A percentile compares a stretch with the other conserved stretches of the same genome.
These are phyloP conservation scores for Pristiophorus japonicus DNA, from an alignment of 2,113 vertebrate species.

Conservation along the genomic window DNA sequence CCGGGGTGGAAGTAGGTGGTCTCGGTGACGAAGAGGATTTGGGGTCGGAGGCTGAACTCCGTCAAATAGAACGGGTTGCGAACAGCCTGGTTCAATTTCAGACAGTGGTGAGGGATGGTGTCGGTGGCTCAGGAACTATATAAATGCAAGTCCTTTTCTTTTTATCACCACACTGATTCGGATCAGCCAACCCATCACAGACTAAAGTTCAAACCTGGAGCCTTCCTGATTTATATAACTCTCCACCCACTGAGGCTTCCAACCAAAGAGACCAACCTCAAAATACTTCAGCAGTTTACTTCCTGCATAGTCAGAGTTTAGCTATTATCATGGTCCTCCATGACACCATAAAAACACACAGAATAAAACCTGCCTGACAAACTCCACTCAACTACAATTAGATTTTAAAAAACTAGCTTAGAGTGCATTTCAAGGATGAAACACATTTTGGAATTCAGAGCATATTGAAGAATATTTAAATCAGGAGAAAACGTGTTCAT, in stretches of 20 bases:
- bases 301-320: neutral
- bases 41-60: no score
- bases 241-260: neutral
- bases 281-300: neutral
- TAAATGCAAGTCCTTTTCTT: neutral
- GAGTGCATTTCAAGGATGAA: no score
- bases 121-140: neutral
- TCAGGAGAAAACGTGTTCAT: neutral
- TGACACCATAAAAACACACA: no score
- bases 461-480: neutral
- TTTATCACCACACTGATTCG: neutral
- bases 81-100: no score
- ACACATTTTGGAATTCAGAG: no score
- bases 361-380: neutral
- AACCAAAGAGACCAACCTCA: neutral
- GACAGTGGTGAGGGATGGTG: no score
- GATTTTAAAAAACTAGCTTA: no score
- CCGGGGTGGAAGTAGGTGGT: no score
- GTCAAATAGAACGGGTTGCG: no score
- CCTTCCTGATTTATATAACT: neutral
- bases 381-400: neutral
- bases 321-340: neutral
- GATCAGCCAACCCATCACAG: neutral
- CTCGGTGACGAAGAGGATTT: no score
- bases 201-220: neutral